Conservation (phyloP, 92 coral and sea anemone genomes). For the Isaurus tuberculatus region DNA sequence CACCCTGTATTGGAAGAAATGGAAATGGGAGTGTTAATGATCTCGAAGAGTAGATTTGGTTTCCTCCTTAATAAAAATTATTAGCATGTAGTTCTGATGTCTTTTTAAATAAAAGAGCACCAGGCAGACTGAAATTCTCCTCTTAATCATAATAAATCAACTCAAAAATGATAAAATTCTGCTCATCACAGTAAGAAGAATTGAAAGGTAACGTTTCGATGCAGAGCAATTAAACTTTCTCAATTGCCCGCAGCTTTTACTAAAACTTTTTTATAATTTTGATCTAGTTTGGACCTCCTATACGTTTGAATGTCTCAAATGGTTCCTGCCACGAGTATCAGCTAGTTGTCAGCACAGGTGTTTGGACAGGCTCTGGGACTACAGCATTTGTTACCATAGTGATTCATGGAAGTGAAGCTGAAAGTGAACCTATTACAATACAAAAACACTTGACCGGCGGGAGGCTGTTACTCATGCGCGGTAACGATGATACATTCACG, state of each 20-base stretch:
- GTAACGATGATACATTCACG: slow-evolving; percentile 74
- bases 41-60: no score
- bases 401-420: slow-evolving; percentile 82
- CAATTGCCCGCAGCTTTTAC: background rate
- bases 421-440: slow-evolving; percentile 73
- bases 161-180: no score
- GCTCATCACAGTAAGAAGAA: no score
- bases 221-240: no score
- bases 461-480: slow-evolving; percentile 68
- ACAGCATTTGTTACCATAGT: slow-evolving; percentile 81
- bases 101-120: no score
- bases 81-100: no score
- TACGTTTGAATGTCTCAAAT: slow-evolving; percentile 28
- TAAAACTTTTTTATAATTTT: background rate
- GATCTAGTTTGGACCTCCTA: slow-evolving; percentile 76
- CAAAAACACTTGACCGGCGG: slow-evolving; percentile 65
- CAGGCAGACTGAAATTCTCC: no score
- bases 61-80: no score
- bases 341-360: slow-evolving; percentile 71
- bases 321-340: slow-evolving; percentile 60
- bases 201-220: no score
- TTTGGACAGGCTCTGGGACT: slow-evolving; percentile 83
- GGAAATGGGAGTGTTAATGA: no score
- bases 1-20: no score
- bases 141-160: no score